A percentile compares a stretch with the other conserved stretches of the same genome.
phyloP scores from a whole-genome alignment of 2,113 vertebrate genomes.

The Melanostigma gelatinosum region DNA sequence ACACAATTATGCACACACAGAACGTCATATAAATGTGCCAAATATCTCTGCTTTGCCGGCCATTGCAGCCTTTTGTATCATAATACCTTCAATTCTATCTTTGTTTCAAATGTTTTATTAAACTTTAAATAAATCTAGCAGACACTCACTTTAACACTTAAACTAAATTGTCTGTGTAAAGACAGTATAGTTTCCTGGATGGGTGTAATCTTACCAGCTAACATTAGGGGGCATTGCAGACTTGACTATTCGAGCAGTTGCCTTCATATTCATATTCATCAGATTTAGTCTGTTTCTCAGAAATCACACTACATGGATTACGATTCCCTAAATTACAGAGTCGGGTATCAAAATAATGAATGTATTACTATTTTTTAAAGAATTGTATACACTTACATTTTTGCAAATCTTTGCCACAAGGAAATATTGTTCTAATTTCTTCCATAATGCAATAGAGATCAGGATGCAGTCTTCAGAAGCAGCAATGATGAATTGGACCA shows the following conservation, averaged over 20 bases:
- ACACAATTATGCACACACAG: neutral
- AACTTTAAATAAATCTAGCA: neutral
- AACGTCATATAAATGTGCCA: neutral
- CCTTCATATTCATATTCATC: neutral
- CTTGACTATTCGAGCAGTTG: neutral
- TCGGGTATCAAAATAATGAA: conserved; percentile 1
- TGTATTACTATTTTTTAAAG: neutral
- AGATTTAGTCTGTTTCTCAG: neutral
- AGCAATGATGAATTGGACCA: neutral
- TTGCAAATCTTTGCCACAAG: neutral
- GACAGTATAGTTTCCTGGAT: neutral
- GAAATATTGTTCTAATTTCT: neutral
- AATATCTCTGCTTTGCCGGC: neutral
- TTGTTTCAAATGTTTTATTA: neutral
- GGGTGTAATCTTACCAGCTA: conserved; percentile 19
- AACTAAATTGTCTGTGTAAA: neutral
- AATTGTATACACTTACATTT: neutral
- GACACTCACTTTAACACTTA: neutral
- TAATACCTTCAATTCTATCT: neutral
- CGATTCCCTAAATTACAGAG: neutral
- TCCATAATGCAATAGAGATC: neutral
- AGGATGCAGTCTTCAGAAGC: neutral
- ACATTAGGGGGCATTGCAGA: conserved; percentile 57
- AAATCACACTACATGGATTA: neutral
- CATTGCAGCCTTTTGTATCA: neutral